Conservation (phyloP, 2,888 invertebrate genomes). For the Rhagonycha fulva region DNA sequence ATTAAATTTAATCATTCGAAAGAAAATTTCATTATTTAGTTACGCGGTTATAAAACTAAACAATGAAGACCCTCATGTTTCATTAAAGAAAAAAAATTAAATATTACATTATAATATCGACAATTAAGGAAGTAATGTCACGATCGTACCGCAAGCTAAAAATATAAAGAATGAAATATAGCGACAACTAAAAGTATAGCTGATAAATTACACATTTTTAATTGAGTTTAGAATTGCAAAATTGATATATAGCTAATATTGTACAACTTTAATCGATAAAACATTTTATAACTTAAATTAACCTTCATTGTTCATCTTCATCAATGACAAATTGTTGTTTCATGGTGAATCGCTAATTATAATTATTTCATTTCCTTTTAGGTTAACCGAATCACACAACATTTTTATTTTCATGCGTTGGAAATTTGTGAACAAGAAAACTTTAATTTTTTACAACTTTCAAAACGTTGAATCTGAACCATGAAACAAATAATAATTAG, state of each 20-base stretch:
- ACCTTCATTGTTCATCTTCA: background rate
- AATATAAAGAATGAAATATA: constrained; percentile 25
- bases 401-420: too few relatives aligned
- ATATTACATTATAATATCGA: constrained; percentile 4
- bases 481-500: too few relatives aligned
- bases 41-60: background rate
- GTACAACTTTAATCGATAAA: background rate
- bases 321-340: background rate
- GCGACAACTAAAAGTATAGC: constrained; percentile 17
- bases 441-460: too few relatives aligned
- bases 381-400: too few relatives aligned
- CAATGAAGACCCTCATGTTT: background rate
- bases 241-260: background rate
- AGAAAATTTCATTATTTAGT: background rate
- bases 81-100: background rate
- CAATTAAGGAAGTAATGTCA: constrained; percentile 18
- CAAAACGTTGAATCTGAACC: too few relatives aligned
- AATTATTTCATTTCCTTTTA: background rate
- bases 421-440: too few relatives aligned
- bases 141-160: constrained; percentile 19
- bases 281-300: background rate
- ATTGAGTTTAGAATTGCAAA: constrained; percentile 27
- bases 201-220: constrained; percentile 31
- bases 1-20: background rate
- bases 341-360: background rate